These are phyloP conservation scores for Fistularia tabacaria DNA, from an alignment of 2,797 vertebrate species.

Conservation along the genomic window DNA sequence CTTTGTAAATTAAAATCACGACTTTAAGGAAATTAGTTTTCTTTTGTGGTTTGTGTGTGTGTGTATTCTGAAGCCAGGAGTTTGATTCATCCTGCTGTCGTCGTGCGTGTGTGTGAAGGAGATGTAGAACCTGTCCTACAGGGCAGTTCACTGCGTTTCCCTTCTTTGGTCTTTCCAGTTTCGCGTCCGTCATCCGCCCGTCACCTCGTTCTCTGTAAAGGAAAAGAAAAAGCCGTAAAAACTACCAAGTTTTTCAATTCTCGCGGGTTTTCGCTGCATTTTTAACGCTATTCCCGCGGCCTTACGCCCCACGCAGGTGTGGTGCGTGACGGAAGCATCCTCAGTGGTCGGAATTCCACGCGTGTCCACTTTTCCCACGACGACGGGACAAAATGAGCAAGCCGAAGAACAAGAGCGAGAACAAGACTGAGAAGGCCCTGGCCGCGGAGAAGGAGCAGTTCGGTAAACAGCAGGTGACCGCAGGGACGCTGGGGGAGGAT, in stretches of 20 bases:
- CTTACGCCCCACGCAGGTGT: too few species aligned
- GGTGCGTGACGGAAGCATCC: neutral
- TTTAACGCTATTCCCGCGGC: too few species aligned
- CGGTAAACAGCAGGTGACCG: conserved; percentile 84
- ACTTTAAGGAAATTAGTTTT: too few species aligned
- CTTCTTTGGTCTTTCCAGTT: conserved; percentile 66
- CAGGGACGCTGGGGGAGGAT: too few species aligned
- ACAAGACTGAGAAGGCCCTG: conserved; percentile 85
- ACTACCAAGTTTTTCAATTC: too few species aligned
- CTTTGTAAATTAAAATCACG: too few species aligned
- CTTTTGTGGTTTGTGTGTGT: conserved; percentile 1
- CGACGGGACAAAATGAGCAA: conserved; percentile 73
- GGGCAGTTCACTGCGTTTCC: conserved; percentile 40
- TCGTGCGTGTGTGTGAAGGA: conserved; percentile 12
- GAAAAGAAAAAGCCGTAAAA: too few species aligned
- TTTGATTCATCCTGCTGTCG: too few species aligned
- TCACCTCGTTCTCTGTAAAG: too few species aligned
- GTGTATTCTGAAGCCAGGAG: too few species aligned
- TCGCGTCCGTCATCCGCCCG: conserved; percentile 26
- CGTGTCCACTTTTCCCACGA: too few species aligned
- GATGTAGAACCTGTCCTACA: conserved; percentile 68
- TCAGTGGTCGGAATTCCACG: neutral
- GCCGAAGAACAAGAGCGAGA: conserved; percentile 82
- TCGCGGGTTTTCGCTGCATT: too few species aligned
- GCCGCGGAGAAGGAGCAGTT: conserved; percentile 94